Evolutionary conservation across 2,888 invertebrate species (phyloP).

Genomic region (Allophyes oxyacanthae): DNA sequence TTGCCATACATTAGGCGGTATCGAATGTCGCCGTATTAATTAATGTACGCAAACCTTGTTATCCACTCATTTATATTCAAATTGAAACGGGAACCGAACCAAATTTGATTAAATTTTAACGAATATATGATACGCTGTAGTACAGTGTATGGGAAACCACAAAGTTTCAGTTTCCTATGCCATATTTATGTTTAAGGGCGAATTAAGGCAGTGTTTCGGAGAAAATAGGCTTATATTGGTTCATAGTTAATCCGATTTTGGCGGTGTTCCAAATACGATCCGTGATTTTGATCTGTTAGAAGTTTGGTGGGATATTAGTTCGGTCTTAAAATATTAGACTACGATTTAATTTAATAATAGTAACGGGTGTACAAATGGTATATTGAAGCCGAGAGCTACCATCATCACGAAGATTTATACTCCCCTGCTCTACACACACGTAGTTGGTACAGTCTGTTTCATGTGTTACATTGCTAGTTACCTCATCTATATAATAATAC

Average conservation of each 20-base stretch:
- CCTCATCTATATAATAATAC: no score
- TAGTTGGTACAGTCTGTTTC: no score
- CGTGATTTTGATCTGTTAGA: no score
- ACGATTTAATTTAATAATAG: no score
- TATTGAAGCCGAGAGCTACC: no score
- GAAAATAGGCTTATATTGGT: conserved; percentile 28
- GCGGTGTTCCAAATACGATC: conserved; percentile 8
- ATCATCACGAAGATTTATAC: no score
- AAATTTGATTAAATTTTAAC: conserved; percentile 73
- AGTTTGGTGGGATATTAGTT: no score
- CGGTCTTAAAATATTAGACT: no score
- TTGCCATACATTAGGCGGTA: conserved; percentile 39
- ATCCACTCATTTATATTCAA: conserved; percentile 78
- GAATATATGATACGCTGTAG: conserved; percentile 47
- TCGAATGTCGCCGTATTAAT: conserved; percentile 68
- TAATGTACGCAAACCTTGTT: conserved; percentile 66
- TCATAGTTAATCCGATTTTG: conserved; percentile 28
- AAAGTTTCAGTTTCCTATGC: conserved; percentile 14
- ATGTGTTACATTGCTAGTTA: no score
- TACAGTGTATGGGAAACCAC: conserved; percentile 18
- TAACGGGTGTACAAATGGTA: no score
- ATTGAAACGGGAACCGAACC: conserved; percentile 69
- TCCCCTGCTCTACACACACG: no score
- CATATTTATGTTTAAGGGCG: conserved; percentile 7
- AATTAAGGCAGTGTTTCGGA: conserved; percentile 15